These are phyloP conservation scores for Knipowitschia caucasica DNA, from an alignment of 2,797 vertebrate species.

Conservation along the genomic window DNA sequence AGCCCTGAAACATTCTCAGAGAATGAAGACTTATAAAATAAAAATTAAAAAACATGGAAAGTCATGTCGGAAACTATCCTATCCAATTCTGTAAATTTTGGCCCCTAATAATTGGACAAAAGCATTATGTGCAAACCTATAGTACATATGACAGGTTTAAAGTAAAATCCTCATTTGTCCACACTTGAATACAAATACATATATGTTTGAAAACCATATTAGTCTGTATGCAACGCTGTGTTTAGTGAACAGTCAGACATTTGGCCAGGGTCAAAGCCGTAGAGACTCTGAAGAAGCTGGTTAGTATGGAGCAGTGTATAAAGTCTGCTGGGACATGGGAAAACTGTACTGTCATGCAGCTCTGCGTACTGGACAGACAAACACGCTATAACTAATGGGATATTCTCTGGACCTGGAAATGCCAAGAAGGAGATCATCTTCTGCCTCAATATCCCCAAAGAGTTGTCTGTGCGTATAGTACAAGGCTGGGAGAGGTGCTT, in stretches of 20 bases:
- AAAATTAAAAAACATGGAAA: too few species aligned
- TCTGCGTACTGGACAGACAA: conserved; percentile 33
- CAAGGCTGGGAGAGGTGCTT: conserved; percentile 10
- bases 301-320: conserved; percentile 20
- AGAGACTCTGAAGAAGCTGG: conserved; percentile 24
- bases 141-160: too few species aligned
- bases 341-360: conserved; percentile 56
- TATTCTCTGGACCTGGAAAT: conserved; percentile 43
- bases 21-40: too few species aligned
- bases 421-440: conserved; percentile 30
- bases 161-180: too few species aligned
- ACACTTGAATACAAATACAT: too few species aligned
- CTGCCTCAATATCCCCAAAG: conserved; percentile 5
- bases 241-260: conserved; percentile 67
- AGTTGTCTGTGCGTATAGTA: conserved; percentile 8
- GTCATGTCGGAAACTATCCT: too few species aligned
- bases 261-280: conserved; percentile 64
- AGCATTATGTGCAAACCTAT: too few species aligned
- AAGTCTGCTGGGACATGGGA: conserved; percentile 46
- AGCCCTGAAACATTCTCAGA: too few species aligned
- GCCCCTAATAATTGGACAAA: too few species aligned
- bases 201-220: conserved; percentile 17
- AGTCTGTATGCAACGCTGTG: conserved; percentile 62
- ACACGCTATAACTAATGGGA: conserved; percentile 7
- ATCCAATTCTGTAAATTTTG: too few species aligned